Evolutionary conservation across 2,113 vertebrate genomes (phyloP).

Genomic region (Dipodomys merriami): DNA sequence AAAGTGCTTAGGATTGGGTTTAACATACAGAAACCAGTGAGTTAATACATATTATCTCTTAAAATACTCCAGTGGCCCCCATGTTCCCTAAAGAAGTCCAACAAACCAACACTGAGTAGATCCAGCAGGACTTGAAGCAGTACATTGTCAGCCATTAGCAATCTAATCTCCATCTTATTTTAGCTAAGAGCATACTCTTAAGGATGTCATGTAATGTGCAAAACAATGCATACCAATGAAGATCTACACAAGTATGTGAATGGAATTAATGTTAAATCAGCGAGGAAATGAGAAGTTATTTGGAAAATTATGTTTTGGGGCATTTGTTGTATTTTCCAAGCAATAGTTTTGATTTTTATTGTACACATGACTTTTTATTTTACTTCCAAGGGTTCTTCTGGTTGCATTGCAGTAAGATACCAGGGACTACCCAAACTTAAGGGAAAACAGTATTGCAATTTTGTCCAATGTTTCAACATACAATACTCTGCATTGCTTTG

Average conservation of each 20-base stretch:
- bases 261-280: background rate
- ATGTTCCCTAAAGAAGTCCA: fast-evolving
- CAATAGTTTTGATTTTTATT: background rate
- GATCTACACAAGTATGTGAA: background rate
- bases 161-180: background rate
- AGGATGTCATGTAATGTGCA: too few species aligned
- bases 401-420: background rate
- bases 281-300: fast-evolving
- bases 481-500: too few species aligned
- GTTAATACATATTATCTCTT: background rate
- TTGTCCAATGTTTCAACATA: background rate
- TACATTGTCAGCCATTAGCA: fast-evolving
- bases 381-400: background rate
- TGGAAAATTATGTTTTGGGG: too few species aligned
- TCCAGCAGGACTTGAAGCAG: background rate
- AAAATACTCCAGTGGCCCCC: fast-evolving
- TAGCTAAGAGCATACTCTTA: too few species aligned
- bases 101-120: fast-evolving
- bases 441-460: background rate
- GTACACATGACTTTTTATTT: background rate
- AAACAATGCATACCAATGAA: fast-evolving
- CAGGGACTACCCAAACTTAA: too few species aligned
- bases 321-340: background rate
- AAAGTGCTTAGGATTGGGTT: background rate
- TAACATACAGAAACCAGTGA: background rate